Evolutionary conservation across 2,113 vertebrate species (phyloP), one percentile per base, ranked within the genome.

Genomic region (Alexandromys fortis): DNA sequence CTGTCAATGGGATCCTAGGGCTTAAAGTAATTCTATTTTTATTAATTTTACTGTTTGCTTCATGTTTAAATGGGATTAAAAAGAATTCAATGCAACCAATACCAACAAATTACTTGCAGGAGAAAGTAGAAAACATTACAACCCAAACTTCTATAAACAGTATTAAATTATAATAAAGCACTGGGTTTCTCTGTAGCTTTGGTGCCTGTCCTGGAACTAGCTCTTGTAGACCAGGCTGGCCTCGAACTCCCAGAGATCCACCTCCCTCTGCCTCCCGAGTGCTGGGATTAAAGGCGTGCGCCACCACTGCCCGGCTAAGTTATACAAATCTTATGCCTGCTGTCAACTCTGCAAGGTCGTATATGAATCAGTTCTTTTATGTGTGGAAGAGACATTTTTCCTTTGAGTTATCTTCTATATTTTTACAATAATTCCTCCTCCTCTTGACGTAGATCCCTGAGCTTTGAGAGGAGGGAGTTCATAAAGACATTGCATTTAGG

Each of bases 121-220:
- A 61, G 33, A 82, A 82, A 9, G n/a, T 28, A 38, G 35, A 4
- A 92, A 47, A 89, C 73, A 17, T 65, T 85, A 87, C 76, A 89
- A 81, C 61, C 24, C 47, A 91, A 94, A 73, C 11, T 86, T 91
- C n/a, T 72, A 11, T 42, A 77, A 81, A 76, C 5, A 45, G 28
- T 83, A 94, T 81, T 65, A 75, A 47, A 92, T 19, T 63, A 6
- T 78, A 47, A 86, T 97, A 86, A 95, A 89, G n/a, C 6, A 94
- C 24, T 78, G 38, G 49, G 49, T 49, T 49, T 49, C 49, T 49
- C 49, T 49, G 49, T 49, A 49, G 49, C 49, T 49, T 49, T 49
- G 49, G 49, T 49, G 49, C 49, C 49, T 49, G 49, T 49, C 49
- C 49, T 11, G 10, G 49, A 49, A 49, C 49, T 49, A 12, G 49